These are phyloP conservation scores for Agrochola lota DNA, from an alignment of 2,888 invertebrate genomes.

Conservation along the genomic window DNA sequence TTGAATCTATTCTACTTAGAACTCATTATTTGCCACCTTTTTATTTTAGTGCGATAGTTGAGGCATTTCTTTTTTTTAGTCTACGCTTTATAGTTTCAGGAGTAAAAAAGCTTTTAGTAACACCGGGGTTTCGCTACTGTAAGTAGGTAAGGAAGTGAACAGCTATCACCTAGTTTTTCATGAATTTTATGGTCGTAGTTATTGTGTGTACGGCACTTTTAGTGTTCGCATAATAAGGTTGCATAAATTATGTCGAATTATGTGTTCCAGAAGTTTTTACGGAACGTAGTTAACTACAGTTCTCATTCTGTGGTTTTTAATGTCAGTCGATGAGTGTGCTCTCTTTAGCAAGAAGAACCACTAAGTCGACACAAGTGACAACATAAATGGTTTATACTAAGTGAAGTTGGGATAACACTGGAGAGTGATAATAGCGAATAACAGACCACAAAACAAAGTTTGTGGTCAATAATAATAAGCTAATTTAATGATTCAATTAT, in stretches of 20 bases:
- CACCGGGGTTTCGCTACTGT: conserved; percentile 6
- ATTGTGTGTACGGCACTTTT: conserved; percentile 32
- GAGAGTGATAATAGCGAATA: conserved; percentile 21
- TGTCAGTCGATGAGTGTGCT: conserved; percentile 2
- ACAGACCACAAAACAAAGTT: conserved; percentile 26
- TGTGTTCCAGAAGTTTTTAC: conserved; percentile 30
- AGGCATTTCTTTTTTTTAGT: too few species aligned
- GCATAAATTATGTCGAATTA: conserved; percentile 58
- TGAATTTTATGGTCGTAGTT: conserved; percentile 32
- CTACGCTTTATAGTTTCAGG: too few species aligned
- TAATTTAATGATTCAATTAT: conserved; percentile 29
- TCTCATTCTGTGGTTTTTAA: conserved; percentile 22
- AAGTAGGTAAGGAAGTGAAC: conserved; percentile 27
- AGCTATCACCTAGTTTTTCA: conserved; percentile 30
- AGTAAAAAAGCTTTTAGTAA: background rate
- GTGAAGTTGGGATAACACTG: conserved; percentile 23
- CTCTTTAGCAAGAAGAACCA: conserved; percentile 29
- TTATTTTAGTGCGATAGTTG: background rate
- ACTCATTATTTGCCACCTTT: conserved; percentile 12
- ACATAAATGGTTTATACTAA: conserved; percentile 12
- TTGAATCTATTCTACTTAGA: conserved; percentile 4
- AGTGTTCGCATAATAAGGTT: conserved; percentile 51
- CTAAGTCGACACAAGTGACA: conserved; percentile 12
- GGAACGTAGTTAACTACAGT: conserved; percentile 9
- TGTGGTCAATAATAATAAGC: conserved; percentile 38